These are phyloP conservation scores for Tribolium freemani DNA, from an alignment of 2,888 invertebrate genomes.

Conservation along the genomic window DNA sequence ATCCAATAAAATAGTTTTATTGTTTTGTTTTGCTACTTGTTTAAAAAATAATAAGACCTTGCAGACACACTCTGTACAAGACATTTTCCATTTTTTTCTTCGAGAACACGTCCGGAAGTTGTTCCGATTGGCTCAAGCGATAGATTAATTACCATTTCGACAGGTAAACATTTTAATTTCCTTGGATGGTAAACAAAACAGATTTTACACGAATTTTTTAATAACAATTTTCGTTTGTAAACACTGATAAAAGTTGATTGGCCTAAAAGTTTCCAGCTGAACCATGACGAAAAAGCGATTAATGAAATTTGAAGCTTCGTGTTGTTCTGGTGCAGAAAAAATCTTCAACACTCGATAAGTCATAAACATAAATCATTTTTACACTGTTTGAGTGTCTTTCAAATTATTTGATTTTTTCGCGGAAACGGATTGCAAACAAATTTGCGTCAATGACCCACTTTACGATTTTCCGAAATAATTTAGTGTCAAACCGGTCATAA, in stretches of 20 bases:
- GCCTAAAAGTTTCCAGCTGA: not conserved
- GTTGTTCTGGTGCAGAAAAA: not conserved
- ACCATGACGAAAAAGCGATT: not conserved
- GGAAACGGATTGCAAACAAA: not conserved
- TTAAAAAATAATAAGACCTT: not conserved
- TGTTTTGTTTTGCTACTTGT: not conserved
- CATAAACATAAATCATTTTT: not conserved
- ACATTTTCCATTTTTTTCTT: not conserved
- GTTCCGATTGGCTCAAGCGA: not conserved
- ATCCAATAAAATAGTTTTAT: not conserved
- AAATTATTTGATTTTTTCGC: not conserved
- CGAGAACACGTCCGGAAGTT: not conserved
- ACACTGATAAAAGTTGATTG: not conserved
- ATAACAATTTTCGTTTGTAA: not conserved
- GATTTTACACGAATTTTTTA: not conserved
- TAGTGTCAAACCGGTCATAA: not conserved
- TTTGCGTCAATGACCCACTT: not conserved
- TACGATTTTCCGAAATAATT: not conserved
- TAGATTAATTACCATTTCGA: not conserved
- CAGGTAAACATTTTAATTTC: not conserved
- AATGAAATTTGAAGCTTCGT: not conserved
- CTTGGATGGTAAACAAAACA: not conserved
- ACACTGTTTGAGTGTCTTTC: not conserved
- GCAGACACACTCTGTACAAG: not conserved
- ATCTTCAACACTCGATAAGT: not conserved